Evolutionary conservation across 2,113 vertebrate genomes (phyloP), one percentile per base, ranked within the genome.

Genomic region (Hylia prasina): DNA sequence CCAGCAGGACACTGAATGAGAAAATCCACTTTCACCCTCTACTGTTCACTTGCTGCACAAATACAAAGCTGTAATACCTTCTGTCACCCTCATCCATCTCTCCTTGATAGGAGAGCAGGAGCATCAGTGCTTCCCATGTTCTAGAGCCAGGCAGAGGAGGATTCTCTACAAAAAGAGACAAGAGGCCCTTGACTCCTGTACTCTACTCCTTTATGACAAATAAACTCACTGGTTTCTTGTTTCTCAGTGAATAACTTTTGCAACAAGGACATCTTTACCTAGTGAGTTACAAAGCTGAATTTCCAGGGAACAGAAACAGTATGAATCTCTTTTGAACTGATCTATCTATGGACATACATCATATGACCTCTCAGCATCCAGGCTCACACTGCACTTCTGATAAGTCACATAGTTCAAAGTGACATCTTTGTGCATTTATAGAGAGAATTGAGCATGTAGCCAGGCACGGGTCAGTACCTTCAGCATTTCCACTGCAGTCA

Each of bases 401-500:
- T 9, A 39, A 71, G 60, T 45, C 30, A 91, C n/a, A 54, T 1
- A 75, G 61, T 24, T 48, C 35, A 60, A 60, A 39, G 58, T 19
- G 35, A 27, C 11, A 39, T 35, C 68, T 64, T 75, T 45, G 51
- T 57, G 58, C 66, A 60, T 85, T 84, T 89, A 21, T 10, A 40
- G 78, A 50, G 30, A 77, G 79, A 85, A 87, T 8, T 50, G 70
- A 93, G 66, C 27, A 33, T 3, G 15, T 8, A 73, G 50, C 42
- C 76, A 89, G 61, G 63, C 53, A 11, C 73, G 73, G 50, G 42
- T 75, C 7, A 1, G 39, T 83, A 80, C 37, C 45, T 87, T 70
- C 73, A 78, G 81, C 94, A 92, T 85, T 89, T 96, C 91, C 93
- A 69, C 82, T 40, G 56, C 83, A 64, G 81, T 97, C 97, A 80